Evolutionary conservation across 2,797 vertebrate species (phyloP).

Genomic region (Pelochelys cantorii): DNA sequence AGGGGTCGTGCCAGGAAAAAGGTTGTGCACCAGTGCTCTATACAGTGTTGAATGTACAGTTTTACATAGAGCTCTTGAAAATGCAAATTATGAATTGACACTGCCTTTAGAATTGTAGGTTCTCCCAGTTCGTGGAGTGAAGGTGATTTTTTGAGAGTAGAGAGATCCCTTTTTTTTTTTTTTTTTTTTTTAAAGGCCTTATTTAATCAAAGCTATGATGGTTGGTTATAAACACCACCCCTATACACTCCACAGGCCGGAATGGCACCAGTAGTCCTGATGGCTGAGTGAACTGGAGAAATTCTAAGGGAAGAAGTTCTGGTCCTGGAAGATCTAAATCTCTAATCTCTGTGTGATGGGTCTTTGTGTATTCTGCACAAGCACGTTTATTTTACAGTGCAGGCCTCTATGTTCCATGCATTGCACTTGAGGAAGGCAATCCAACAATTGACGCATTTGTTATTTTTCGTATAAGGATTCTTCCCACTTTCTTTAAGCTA

Average conservation of each 20-base stretch:
- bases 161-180: too few relatives aligned
- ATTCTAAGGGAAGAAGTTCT: rapidly evolving
- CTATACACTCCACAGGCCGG: not conserved
- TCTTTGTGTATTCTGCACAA: not conserved
- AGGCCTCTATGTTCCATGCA: not conserved
- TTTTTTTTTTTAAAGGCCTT: too few relatives aligned
- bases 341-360: rapidly evolving
- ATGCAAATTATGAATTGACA: not conserved
- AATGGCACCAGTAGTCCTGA: not conserved
- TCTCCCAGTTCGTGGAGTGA: not conserved
- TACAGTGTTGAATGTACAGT: not conserved
- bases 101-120: not conserved
- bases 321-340: not conserved
- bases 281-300: not conserved
- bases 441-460: too few relatives aligned
- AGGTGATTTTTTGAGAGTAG: not conserved
- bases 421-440: not conserved
- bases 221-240: too few relatives aligned
- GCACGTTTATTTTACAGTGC: not conserved
- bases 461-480: not conserved
- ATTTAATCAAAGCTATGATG: not conserved
- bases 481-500: not conserved
- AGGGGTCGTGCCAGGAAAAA: too few relatives aligned
- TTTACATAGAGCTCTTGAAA: not conserved
- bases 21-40: too few relatives aligned